Evolutionary conservation across 2,888 invertebrate genomes (phyloP).

Genomic region (Eristalinus aeneus): DNA sequence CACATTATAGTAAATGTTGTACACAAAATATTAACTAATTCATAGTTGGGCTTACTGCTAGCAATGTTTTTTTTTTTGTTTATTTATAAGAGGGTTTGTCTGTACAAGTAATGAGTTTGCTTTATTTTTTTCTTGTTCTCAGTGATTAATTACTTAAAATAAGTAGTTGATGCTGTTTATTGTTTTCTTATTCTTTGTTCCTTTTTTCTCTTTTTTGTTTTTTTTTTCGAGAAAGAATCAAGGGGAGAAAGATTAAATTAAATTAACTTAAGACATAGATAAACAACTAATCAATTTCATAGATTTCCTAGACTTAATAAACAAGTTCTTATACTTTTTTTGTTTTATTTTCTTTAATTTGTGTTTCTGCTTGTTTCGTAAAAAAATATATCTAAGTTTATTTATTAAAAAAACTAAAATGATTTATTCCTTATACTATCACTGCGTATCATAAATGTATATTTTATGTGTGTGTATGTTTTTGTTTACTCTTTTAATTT

Average conservation of each 20-base stretch:
- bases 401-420: conserved; percentile 25
- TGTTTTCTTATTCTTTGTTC: background rate
- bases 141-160: conserved; percentile 45
- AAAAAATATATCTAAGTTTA: conserved; percentile 65
- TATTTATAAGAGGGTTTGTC: conserved; percentile 33
- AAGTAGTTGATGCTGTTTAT: conserved; percentile 25
- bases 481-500: background rate
- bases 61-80: conserved; percentile 24
- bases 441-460: conserved; percentile 44
- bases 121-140: conserved; percentile 46
- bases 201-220: conserved; percentile 7
- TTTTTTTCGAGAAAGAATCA: conserved; percentile 47
- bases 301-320: conserved; percentile 45
- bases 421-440: conserved; percentile 57
- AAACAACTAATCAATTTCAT: conserved; percentile 35
- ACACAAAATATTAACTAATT: conserved; percentile 69
- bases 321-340: conserved; percentile 26
- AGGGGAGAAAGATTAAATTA: conserved; percentile 20
- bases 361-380: conserved; percentile 38
- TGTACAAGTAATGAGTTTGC: conserved; percentile 61
- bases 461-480: conserved; percentile 1
- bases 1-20: conserved; percentile 70
- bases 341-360: background rate
- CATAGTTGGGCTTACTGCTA: conserved; percentile 58
- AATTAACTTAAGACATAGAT: conserved; percentile 51